Base-by-base conservation (phyloP, 2,797 vertebrate genomes). In the Eurystomus glaucurus region DNA sequence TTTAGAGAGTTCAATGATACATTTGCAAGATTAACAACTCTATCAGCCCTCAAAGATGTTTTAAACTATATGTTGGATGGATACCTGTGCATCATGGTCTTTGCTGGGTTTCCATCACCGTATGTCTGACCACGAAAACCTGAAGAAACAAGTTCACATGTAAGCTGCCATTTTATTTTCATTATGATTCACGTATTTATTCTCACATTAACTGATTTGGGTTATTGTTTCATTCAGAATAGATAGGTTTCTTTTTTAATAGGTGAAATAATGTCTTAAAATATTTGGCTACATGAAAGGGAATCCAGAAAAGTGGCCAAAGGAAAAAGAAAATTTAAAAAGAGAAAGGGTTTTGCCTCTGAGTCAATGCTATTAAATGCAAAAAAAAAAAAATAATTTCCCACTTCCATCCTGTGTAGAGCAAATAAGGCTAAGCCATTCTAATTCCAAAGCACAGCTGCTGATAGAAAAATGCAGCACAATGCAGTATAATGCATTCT, bases 31-130 rank as follows among this genome's bases (percentile, higher is more conserved):
- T 51, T 72, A 72, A 68, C 51, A 89, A 45, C 17, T 45, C 48
- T 21, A 6, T 31, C 15, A 80, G 5, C 39, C 55, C 29, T 43
- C 33, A 55, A 29, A 93, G 29, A 58, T 15, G 7, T 66, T 94
- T 61, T 64, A 75, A 86, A 70, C 37, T 28, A 10, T 37, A n/a
- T 13, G 8, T 28, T 68, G 22, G 33, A 21, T 33, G 8, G 50
- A 60, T 94, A 98, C 95, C 96, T 97, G 79, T 97, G 88, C 74
- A 55, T 71, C 89, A 72, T 81, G 74, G 54, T 43, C 21, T 96
- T 94, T 79, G 50, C 43, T 46, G 90, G 22, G 21, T 72, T 96
- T 95, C 93, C 93, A 60, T 92, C 72, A 51, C 43, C 28, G 0
- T 87, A 70, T 14, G 65, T 91, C 71, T 97, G 95, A 72, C 58